These are phyloP conservation scores for Crypturellus tataupa DNA, from an alignment of 2,797 vertebrate species.

Conservation along the genomic window DNA sequence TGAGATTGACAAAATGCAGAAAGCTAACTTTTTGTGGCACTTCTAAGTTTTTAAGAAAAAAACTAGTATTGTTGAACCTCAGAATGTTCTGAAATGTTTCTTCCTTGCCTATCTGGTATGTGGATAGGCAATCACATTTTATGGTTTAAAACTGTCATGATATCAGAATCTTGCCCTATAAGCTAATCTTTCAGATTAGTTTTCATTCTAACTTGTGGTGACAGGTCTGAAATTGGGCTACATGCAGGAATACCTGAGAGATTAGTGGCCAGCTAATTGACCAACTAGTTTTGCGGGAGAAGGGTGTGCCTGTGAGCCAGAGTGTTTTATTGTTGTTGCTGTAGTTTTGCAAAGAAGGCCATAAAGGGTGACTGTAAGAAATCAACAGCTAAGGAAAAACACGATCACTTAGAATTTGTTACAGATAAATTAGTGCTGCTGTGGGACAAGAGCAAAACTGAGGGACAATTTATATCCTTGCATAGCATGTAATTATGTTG, in stretches of 20 bases:
- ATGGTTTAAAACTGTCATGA: slow-evolving; percentile 8
- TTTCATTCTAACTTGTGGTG: not conserved
- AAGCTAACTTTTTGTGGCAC: not conserved
- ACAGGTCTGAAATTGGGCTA: not conserved
- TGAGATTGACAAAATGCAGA: not conserved
- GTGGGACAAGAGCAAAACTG: not conserved
- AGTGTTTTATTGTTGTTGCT: not conserved
- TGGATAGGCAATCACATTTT: not conserved
- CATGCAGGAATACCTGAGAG: not conserved
- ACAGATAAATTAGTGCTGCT: not conserved
- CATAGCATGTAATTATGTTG: not conserved
- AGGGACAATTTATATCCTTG: not conserved
- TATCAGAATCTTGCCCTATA: not conserved
- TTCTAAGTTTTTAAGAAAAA: not conserved
- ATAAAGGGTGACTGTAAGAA: not conserved
- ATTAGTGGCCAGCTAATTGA: not conserved
- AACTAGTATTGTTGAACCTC: not conserved
- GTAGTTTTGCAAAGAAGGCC: not conserved
- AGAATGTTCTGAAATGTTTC: not conserved
- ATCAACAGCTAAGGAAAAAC: not conserved
- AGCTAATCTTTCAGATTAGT: not conserved
- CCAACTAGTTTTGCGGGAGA: not conserved
- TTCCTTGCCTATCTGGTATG: not conserved
- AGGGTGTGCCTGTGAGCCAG: no score
- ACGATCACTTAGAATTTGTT: not conserved